A percentile compares a stretch with the other conserved stretches of the same genome.
phyloP scores from a whole-genome alignment of 1,140 invertebrate genomes.

The Atta colombica region DNA sequence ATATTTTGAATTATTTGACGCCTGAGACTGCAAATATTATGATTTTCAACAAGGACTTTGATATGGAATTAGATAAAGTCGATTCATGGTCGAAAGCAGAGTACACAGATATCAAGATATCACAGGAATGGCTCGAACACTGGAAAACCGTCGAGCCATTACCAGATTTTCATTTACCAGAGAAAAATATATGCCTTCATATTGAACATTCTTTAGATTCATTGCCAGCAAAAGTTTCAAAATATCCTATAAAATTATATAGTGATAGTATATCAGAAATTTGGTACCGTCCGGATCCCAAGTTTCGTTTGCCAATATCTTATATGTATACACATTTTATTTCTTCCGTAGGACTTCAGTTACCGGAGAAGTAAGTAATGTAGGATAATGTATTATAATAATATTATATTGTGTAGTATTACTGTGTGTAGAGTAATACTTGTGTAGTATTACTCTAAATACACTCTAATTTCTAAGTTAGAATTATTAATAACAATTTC shows the following conservation, averaged over 20 bases:
- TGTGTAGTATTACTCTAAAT: no score
- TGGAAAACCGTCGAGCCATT: constrained; percentile 88
- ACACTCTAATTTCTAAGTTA: no score
- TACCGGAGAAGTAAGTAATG: constrained; percentile 88
- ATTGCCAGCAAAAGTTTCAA: constrained; percentile 76
- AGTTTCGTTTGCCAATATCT: constrained; percentile 94
- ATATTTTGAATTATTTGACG: constrained; percentile 89
- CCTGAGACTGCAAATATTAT: constrained; percentile 93
- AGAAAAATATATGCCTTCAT: constrained; percentile 94
- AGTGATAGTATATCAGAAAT: constrained; percentile 89
- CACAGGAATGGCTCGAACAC: constrained; percentile 86
- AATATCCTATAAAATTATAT: constrained; percentile 89
- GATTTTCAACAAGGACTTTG: constrained; percentile 89
- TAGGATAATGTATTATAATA: not conserved
- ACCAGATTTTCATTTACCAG: constrained; percentile 89
- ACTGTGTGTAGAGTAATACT: no score
- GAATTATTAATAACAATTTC: not conserved
- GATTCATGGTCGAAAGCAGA: constrained; percentile 92
- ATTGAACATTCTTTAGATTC: constrained; percentile 92
- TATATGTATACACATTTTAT: constrained; percentile 92
- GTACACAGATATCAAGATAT: constrained; percentile 88
- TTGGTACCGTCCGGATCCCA: constrained; percentile 95
- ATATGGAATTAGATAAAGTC: constrained; percentile 87
- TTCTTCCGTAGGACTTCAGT: constrained; percentile 88
- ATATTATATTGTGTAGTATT: not conserved